phyloP scores from a whole-genome alignment of 92 coral and sea anemone species.

The Zoanthus sansibaricus region DNA sequence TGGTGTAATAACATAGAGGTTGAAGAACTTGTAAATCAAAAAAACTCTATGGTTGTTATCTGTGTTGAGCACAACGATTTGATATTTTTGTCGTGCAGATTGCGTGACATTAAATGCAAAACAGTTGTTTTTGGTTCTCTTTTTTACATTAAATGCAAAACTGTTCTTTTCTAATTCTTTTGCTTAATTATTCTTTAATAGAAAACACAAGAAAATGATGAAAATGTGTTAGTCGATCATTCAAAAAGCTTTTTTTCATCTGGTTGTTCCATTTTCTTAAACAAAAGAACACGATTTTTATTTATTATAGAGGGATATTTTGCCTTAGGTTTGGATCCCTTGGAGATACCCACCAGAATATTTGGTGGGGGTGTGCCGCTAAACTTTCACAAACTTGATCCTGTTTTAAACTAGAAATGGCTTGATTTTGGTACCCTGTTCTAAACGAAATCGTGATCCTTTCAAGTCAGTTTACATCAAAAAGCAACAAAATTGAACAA shows the following conservation, averaged over 20 bases:
- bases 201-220: conserved; percentile 17
- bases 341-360: no score
- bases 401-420: no score
- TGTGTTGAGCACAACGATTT: conserved; percentile 48
- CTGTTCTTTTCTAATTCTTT: conserved; percentile 22
- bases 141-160: neutral
- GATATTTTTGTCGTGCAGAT: conserved; percentile 24
- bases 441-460: no score
- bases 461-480: no score
- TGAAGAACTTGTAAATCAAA: conserved; percentile 7
- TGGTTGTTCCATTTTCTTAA: conserved; percentile 5
- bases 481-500: no score
- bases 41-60: conserved; percentile 46
- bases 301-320: neutral
- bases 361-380: no score
- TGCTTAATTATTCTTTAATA: conserved; percentile 3
- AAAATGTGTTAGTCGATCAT: conserved; percentile 17
- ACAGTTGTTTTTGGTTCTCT: neutral
- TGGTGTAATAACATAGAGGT: conserved; percentile 34
- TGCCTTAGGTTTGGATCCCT: neutral
- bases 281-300: conserved; percentile 4
- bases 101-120: conserved; percentile 35
- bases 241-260: neutral
- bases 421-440: no score
- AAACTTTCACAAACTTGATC: no score